phyloP scores from a whole-genome alignment of 2,113 vertebrate species.

The Cyrtonyx montezumae region DNA sequence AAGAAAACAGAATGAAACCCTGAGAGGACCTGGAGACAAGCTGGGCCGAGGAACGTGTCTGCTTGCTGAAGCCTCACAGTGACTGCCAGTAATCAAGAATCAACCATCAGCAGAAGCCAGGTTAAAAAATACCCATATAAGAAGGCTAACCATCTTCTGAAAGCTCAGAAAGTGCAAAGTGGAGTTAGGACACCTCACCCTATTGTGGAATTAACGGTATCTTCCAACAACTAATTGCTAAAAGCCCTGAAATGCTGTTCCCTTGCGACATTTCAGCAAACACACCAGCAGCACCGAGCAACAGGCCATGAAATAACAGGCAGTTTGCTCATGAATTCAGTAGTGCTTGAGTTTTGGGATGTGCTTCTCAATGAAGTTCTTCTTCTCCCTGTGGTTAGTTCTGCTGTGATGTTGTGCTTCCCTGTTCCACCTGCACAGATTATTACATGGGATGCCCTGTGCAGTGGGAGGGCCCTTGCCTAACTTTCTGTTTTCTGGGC shows the following conservation, averaged over 20 bases:
- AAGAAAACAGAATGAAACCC: not conserved
- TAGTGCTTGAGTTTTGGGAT: not conserved
- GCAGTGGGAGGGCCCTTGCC: not conserved
- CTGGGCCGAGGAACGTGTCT: not conserved
- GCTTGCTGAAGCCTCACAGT: not conserved
- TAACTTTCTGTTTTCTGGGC: rapidly evolving
- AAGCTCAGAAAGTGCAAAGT: not conserved
- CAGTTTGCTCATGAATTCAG: not conserved
- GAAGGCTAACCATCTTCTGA: not conserved
- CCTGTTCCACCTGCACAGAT: not conserved
- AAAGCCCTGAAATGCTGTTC: not conserved
- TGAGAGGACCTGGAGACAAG: not conserved
- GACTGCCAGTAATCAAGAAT: not conserved
- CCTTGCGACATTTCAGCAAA: not conserved
- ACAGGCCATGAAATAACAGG: not conserved
- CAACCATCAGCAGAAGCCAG: not conserved
- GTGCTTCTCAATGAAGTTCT: not conserved
- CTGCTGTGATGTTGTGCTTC: not conserved
- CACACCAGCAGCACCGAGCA: not conserved
- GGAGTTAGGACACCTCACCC: not conserved
- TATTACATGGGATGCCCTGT: not conserved
- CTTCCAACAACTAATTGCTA: not conserved
- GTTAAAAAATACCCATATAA: not conserved
- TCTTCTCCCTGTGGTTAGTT: not conserved
- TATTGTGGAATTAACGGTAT: not conserved